phyloP scores from a whole-genome alignment of 2,113 vertebrate species.

The Eulemur macaco region DNA sequence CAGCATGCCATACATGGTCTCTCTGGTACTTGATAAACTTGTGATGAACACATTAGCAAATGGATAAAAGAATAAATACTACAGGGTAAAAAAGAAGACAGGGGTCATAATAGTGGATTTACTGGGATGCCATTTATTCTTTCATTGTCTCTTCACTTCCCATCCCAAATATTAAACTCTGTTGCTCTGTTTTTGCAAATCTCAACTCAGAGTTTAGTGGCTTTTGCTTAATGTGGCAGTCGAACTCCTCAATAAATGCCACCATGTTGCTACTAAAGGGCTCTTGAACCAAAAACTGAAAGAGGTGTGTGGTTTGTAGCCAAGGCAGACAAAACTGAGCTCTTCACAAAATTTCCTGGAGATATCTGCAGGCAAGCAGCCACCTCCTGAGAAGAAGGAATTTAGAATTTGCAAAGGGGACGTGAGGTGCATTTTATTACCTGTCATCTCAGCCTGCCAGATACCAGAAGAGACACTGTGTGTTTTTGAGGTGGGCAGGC shows the following conservation, averaged over 20 bases:
- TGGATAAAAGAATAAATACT: background rate
- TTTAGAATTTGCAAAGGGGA: slow-evolving; percentile 3
- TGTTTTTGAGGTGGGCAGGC: background rate
- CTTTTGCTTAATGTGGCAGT: background rate
- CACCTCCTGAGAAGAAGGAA: background rate
- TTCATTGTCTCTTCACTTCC: background rate
- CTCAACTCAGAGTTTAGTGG: background rate
- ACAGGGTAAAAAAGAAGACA: background rate
- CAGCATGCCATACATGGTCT: background rate
- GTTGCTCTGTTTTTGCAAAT: background rate
- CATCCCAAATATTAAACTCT: slow-evolving; percentile 9
- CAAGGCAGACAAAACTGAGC: background rate
- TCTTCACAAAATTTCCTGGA: slow-evolving; percentile 2
- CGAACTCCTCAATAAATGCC: background rate
- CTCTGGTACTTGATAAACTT: background rate
- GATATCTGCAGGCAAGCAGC: background rate
- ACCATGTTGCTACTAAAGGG: background rate
- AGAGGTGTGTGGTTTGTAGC: background rate
- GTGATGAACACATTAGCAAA: slow-evolving; percentile 1
- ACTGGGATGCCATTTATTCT: background rate
- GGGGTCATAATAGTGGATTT: background rate
- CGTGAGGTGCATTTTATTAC: background rate
- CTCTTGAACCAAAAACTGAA: background rate
- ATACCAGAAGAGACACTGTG: background rate
- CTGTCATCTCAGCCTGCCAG: background rate